These are phyloP conservation scores for Mesopsocus fuscifrons DNA, from an alignment of 2,888 invertebrate genomes.

Conservation along the genomic window DNA sequence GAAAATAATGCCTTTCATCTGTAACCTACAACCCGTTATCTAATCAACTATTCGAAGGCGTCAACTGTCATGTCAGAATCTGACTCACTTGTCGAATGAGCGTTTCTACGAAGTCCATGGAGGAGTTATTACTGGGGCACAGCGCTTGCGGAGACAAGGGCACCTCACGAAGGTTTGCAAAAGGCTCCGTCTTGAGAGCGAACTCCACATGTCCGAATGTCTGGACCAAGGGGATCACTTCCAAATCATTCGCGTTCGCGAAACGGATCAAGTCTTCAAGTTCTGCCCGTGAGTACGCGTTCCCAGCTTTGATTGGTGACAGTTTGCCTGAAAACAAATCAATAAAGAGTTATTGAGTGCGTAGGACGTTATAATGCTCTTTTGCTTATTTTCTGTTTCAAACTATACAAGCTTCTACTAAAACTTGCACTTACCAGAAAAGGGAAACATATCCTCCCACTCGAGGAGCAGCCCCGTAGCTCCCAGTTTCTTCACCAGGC, in stretches of 20 bases:
- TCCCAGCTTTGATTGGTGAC: conserved; percentile 32
- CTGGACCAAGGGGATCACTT: conserved; percentile 54
- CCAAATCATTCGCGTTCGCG: conserved; percentile 35
- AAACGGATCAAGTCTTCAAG: conserved; percentile 30
- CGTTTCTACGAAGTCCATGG: conserved; percentile 38
- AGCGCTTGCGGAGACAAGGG: conserved; percentile 46
- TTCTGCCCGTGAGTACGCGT: conserved; percentile 36
- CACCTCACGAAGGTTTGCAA: conserved; percentile 41
- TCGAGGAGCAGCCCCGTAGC: conserved; percentile 56
- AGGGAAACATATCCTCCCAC: conserved; percentile 73
- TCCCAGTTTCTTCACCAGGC: conserved; percentile 37
- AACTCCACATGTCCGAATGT: conserved; percentile 63
- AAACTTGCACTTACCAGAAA: conserved; percentile 31
- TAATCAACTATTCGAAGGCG: no score
- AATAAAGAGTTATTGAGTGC: no score
- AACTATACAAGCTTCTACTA: no score
- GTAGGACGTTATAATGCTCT: no score
- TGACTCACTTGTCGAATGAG: conserved; percentile 46
- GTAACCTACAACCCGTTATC: no score
- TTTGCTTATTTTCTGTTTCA: no score
- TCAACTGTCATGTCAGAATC: no score
- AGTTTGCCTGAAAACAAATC: conserved; percentile 41
- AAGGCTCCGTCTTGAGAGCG: conserved; percentile 43
- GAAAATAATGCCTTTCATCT: no score
- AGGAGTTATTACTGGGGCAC: conserved; percentile 44